Base-by-base conservation (phyloP, 2,113 vertebrate species). In the Zosterops lateralis region DNA sequence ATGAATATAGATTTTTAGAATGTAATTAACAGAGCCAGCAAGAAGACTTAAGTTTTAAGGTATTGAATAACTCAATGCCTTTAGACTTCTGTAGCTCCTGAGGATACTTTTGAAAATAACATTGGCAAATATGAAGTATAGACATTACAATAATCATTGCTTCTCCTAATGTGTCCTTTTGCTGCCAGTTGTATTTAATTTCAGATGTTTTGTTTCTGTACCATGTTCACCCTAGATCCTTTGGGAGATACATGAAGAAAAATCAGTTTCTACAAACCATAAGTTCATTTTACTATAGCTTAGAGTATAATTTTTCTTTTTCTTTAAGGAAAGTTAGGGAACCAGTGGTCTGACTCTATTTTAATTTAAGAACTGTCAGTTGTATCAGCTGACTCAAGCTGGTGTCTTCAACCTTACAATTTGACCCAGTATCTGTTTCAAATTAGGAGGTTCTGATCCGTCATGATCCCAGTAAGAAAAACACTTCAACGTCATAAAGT, bases 201-300 rank as follows among this genome's bases (percentile, higher is more conserved):
- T 72, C 29, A 83, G 31, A 51, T 4, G 2, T 34, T 67, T 64
- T 26, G 4, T 51, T 86, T 47, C 8, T 75, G 6, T n/a, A 17
- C 6, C 9, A 25, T 0, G 0, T 56, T 42, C 32, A 10, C 44
- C 29, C 4, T 44, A 20, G 2, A 3, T 51, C 14, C 5, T 48
- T 60, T 61, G 12, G 9, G 4, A 61, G 16, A 50, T 17, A 8
- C 8, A 25, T 29, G 19, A 44, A 15, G 62, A 84, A 90, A 81
- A 57, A 76, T 20, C 19, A 1, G 1, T 53, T 92, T 82, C 22
- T 36, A 36, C 5, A 28, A 22, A 48, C 47, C 12, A 24, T 48
- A 62, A 58, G 6, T 36, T 74, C 10, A 58, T 54, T 64, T 85
- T 67, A 17, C 2, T 44, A 17, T 25, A 53, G 6, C 2, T 71